These are phyloP conservation scores for Miltochrista miniata DNA, from an alignment of 2,888 invertebrate species.

Conservation along the genomic window DNA sequence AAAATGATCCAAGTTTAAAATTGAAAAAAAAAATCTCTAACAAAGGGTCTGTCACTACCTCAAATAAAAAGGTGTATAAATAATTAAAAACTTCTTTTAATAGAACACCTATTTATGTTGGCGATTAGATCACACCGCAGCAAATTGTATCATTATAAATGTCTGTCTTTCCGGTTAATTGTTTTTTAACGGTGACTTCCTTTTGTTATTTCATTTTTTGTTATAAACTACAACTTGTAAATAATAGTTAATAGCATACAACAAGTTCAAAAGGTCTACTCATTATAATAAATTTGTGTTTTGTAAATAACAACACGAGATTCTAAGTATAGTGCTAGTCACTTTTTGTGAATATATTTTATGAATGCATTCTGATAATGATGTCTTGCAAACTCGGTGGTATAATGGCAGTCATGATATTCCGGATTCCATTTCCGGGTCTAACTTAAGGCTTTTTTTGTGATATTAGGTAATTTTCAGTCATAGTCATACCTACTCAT, in stretches of 20 bases:
- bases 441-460: too few species aligned
- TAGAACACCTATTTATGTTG: conserved; percentile 23
- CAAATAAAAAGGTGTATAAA: conserved; percentile 10
- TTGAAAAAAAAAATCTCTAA: conserved; percentile 19
- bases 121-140: conserved; percentile 36
- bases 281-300: conserved; percentile 28
- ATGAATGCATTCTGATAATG: neutral
- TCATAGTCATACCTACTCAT: too few species aligned
- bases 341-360: neutral
- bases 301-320: conserved; percentile 6
- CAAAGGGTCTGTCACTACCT: conserved; percentile 8
- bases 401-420: too few species aligned
- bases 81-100: conserved; percentile 13
- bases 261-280: conserved; percentile 38
- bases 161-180: conserved; percentile 47
- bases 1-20: conserved; percentile 33
- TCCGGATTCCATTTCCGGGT: too few species aligned
- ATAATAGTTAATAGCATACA: conserved; percentile 37
- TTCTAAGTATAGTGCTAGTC: neutral
- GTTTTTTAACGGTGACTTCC: conserved; percentile 63
- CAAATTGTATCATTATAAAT: conserved; percentile 46
- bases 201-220: conserved; percentile 50
- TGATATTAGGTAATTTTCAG: too few species aligned
- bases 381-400: too few species aligned
- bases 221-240: conserved; percentile 43